phyloP scores from a whole-genome alignment of 2,797 vertebrate genomes.

The Labeo calbasu region DNA sequence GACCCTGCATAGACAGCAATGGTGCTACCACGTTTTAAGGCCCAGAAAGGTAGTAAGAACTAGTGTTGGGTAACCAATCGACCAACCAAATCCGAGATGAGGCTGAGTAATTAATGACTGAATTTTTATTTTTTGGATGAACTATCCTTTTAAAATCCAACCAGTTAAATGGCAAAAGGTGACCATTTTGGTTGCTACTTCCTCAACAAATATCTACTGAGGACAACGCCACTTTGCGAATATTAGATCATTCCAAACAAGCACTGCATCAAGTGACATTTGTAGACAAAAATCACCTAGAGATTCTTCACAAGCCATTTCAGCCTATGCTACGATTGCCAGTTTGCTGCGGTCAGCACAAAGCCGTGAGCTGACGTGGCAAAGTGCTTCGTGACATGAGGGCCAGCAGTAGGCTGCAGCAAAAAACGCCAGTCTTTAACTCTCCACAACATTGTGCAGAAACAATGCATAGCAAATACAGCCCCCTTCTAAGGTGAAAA shows the following conservation, averaged over 20 bases:
- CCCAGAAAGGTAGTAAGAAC: no score
- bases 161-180: no score
- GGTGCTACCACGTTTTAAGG: no score
- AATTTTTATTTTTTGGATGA: no score
- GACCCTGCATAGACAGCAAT: no score
- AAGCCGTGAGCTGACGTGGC: conserved; percentile 75
- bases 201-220: neutral
- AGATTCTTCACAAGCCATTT: conserved; percentile 56
- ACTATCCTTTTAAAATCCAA: neutral
- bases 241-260: neutral
- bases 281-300: conserved; percentile 47
- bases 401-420: conserved; percentile 51
- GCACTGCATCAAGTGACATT: conserved; percentile 20
- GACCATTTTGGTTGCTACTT: neutral
- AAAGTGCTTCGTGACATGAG: conserved; percentile 63
- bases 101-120: no score
- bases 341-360: conserved; percentile 70
- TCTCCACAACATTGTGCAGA: conserved; percentile 17
- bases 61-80: no score
- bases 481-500: neutral
- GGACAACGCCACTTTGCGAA: neutral
- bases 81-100: no score
- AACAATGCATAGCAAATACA: conserved; percentile 27
- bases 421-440: conserved; percentile 8
- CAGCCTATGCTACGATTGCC: conserved; percentile 63